A percentile compares a stretch with the other conserved stretches of the same genome.
Conservation (phyloP, 1,140 invertebrate species). For the Nebria ingens region DNA sequence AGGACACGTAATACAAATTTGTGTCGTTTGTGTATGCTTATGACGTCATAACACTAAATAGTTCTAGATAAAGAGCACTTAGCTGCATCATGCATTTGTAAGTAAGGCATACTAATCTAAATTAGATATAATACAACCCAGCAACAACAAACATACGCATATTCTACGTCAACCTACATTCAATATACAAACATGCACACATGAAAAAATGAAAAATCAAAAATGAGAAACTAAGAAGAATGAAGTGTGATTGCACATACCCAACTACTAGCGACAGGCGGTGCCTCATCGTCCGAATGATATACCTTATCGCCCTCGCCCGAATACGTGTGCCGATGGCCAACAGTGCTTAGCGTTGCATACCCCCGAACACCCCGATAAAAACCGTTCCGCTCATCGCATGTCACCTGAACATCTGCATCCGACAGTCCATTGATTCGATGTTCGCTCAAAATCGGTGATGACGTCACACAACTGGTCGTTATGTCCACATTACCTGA, state of each 20-base stretch:
- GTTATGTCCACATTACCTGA: slow-evolving; percentile 21
- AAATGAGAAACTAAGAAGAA: background rate
- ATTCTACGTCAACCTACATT: no score
- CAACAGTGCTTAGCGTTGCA: slow-evolving; percentile 27
- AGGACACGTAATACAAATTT: no score
- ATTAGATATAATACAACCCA: no score
- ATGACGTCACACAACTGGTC: slow-evolving; percentile 9
- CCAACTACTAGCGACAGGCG: slow-evolving; percentile 15
- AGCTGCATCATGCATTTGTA: no score
- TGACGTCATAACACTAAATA: no score
- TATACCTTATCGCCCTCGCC: slow-evolving; percentile 31
- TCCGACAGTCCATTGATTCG: slow-evolving; percentile 19
- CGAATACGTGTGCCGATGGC: slow-evolving; percentile 33
- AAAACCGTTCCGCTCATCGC: slow-evolving; percentile 22
- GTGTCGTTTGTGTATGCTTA: no score
- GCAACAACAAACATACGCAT: no score
- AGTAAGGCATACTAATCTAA: no score
- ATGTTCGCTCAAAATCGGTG: slow-evolving; percentile 22
- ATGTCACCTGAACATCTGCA: slow-evolving; percentile 16
- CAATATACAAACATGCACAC: no score
- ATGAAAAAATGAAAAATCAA: background rate
- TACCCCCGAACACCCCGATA: slow-evolving; percentile 36
- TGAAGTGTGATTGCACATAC: background rate
- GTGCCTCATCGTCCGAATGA: slow-evolving; percentile 37
- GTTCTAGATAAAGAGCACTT: no score